These are phyloP conservation scores for Xenus cinereus DNA, from an alignment of 2,113 vertebrate genomes.

Conservation along the genomic window DNA sequence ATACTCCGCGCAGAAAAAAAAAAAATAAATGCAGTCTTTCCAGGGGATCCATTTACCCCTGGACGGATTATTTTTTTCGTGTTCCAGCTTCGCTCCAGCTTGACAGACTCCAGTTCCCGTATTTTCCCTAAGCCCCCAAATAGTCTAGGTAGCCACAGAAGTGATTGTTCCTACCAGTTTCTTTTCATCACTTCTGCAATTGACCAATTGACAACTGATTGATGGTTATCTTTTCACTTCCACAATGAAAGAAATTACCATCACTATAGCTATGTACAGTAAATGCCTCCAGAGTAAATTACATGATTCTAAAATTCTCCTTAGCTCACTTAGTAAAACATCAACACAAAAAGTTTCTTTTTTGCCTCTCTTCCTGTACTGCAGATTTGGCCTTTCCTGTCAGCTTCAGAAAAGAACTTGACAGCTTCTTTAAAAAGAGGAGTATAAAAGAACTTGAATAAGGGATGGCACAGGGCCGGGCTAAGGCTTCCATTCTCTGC, in stretches of 20 bases:
- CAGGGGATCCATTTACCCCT: not conserved
- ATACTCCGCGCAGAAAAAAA: fast-evolving
- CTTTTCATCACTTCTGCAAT: constrained; percentile 95
- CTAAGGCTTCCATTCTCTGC: constrained; percentile 77
- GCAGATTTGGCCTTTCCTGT: constrained; percentile 92
- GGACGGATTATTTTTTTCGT: constrained; percentile 1
- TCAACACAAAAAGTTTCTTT: constrained; percentile 95
- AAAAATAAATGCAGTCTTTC: not conserved
- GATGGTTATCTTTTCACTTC: constrained; percentile 98
- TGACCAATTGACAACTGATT: constrained; percentile 99
- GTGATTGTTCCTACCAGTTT: constrained; percentile 88
- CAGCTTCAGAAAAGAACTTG: constrained; percentile 88
- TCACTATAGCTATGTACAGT: constrained; percentile 99
- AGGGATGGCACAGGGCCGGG: constrained; percentile 87
- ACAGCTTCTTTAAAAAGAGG: constrained; percentile 98
- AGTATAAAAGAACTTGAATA: constrained; percentile 91
- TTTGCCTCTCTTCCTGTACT: constrained; percentile 89
- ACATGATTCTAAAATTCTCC: constrained; percentile 96
- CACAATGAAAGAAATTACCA: constrained; percentile 98
- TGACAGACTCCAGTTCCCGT: constrained; percentile 82
- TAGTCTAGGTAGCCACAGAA: constrained; percentile 91
- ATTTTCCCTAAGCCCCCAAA: constrained; percentile 83
- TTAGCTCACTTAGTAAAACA: constrained; percentile 86
- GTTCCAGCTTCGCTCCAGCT: constrained; percentile 73
- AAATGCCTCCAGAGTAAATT: constrained; percentile 98